A percentile compares a stretch with the other conserved stretches of the same genome.
These are phyloP conservation scores for Alligator mississippiensis DNA, from an alignment of 2,113 vertebrate species.

Conservation along the genomic window DNA sequence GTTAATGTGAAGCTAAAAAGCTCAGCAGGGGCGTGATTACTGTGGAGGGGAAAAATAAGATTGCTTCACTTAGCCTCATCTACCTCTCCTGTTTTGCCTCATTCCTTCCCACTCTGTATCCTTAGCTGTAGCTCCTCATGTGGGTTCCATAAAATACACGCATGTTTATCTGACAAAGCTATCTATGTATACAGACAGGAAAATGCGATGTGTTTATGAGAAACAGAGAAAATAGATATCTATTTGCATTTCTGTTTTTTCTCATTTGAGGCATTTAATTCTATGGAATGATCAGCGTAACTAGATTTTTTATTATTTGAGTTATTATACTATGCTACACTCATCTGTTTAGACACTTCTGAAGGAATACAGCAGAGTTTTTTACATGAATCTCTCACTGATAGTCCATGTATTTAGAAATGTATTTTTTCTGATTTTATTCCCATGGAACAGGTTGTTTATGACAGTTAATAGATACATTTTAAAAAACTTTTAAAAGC, in stretches of 20 bases:
- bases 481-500: neutral
- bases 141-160: neutral
- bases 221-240: neutral
- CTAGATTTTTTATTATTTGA: neutral
- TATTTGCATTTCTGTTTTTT: neutral
- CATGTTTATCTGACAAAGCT: neutral
- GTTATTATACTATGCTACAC: neutral
- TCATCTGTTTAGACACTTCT: neutral
- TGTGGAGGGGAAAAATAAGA: neutral
- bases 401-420: neutral
- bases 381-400: neutral
- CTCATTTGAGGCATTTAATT: neutral
- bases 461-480: neutral
- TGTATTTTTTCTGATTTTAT: neutral
- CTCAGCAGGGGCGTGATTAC: neutral
- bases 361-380: neutral
- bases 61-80: neutral
- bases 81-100: neutral
- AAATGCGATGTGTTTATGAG: accelerated
- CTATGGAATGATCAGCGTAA: neutral
- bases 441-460: neutral
- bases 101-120: neutral
- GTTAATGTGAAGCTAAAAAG: neutral
- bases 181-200: neutral
- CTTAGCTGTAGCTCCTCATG: neutral